Evolutionary conservation across 2,113 vertebrate genomes (phyloP).

Genomic region (Corythaixoides concolor): DNA sequence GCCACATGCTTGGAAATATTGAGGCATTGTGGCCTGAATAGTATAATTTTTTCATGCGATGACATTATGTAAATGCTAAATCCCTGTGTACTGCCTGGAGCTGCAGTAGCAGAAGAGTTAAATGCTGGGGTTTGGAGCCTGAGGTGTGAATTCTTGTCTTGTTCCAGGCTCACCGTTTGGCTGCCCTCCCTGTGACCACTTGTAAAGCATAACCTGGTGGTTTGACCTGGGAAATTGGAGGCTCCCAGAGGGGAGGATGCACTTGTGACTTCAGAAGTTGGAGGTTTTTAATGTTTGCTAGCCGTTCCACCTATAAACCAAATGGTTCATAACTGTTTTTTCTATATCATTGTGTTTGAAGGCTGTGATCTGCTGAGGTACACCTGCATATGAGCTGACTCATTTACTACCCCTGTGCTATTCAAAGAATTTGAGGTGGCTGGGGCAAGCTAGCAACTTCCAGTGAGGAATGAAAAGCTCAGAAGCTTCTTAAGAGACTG

Average conservation of each 20-base stretch:
- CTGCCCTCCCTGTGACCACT: not conserved
- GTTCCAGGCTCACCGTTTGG: not conserved
- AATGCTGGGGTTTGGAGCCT: not conserved
- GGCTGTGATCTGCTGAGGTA: not conserved
- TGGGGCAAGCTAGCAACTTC: not conserved
- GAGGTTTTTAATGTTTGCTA: not conserved
- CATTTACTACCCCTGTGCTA: not conserved
- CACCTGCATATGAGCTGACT: not conserved
- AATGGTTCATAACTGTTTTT: not conserved
- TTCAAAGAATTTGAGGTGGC: not conserved
- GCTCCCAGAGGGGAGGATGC: not conserved
- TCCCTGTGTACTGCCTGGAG: not conserved
- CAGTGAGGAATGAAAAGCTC: not conserved
- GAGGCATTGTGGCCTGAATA: not conserved
- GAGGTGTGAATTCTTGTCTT: slow-evolving; percentile 33
- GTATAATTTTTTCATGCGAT: not conserved
- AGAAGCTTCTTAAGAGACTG: not conserved
- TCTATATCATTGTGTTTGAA: not conserved
- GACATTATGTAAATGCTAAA: not conserved
- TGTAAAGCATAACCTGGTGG: not conserved
- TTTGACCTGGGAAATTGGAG: not conserved
- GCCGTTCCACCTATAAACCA: not conserved
- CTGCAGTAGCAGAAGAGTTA: slow-evolving; percentile 21
- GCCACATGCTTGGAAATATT: not conserved
- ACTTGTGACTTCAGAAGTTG: not conserved